These are phyloP conservation scores for Monarcha castaneiventris DNA, from an alignment of 2,113 vertebrate species.

Conservation along the genomic window DNA sequence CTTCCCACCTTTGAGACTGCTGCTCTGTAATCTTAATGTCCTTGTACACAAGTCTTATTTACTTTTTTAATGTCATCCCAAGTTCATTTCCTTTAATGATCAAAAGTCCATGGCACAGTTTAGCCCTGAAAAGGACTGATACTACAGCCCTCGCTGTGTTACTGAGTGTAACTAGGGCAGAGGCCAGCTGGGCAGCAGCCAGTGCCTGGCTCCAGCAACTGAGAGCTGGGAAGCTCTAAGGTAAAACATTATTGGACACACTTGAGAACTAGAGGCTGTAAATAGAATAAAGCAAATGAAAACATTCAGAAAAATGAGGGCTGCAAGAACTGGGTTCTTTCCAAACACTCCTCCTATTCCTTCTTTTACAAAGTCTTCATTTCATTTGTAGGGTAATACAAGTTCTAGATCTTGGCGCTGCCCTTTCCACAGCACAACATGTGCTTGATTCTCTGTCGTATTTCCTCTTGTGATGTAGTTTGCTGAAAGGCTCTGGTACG, in stretches of 20 bases:
- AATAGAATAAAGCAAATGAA: conserved; percentile 33
- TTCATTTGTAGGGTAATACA: not conserved
- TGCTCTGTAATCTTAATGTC: not conserved
- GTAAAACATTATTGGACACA: conserved; percentile 18
- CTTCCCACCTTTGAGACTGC: not conserved
- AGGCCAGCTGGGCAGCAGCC: conserved; percentile 39
- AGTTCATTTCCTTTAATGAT: conserved; percentile 43
- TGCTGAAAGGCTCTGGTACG: not conserved
- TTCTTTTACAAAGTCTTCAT: not conserved
- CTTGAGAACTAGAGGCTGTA: not conserved
- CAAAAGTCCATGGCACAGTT: not conserved
- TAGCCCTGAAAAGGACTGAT: conserved; percentile 6
- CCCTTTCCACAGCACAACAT: not conserved
- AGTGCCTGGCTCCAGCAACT: not conserved
- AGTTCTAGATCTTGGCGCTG: fast-evolving
- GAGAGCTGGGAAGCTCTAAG: not conserved
- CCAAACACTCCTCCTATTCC: not conserved
- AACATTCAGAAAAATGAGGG: not conserved
- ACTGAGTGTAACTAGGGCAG: not conserved
- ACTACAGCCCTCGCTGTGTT: not conserved
- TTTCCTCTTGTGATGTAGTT: not conserved
- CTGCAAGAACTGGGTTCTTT: not conserved
- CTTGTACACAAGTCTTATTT: not conserved
- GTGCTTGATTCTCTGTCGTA: not conserved
- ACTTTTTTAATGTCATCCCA: not conserved